These are phyloP conservation scores for Miichthys miiuy DNA, from an alignment of 2,797 vertebrate species.

Conservation along the genomic window DNA sequence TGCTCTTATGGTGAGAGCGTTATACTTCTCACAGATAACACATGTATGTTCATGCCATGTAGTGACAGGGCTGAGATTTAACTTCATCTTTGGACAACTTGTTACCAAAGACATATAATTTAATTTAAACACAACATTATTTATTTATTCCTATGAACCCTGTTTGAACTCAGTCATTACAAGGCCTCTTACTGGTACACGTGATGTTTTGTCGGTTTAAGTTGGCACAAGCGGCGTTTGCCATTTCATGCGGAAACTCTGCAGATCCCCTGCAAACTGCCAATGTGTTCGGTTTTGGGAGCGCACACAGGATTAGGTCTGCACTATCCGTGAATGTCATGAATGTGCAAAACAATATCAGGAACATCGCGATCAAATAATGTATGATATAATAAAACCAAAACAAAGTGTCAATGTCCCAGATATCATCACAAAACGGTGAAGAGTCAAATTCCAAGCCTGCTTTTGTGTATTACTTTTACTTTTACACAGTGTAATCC, in stretches of 20 bases:
- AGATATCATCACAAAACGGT: neutral
- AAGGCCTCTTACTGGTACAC: neutral
- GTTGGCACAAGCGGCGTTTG: neutral
- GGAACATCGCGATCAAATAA: neutral
- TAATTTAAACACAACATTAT: too few species aligned
- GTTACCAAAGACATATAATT: neutral
- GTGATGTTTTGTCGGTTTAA: slow-evolving; percentile 4
- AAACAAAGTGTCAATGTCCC: neutral
- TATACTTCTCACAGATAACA: neutral
- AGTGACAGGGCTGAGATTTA: neutral
- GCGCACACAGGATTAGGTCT: neutral
- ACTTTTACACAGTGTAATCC: neutral
- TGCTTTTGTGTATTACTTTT: neutral
- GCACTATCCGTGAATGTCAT: neutral
- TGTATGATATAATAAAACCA: neutral
- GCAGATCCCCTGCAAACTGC: slow-evolving; percentile 1
- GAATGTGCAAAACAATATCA: neutral
- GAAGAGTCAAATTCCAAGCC: neutral
- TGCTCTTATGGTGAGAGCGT: neutral
- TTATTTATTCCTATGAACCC: neutral
- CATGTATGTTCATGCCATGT: neutral
- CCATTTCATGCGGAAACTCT: slow-evolving; percentile 19
- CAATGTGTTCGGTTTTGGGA: slow-evolving; percentile 12
- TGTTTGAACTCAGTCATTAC: neutral
- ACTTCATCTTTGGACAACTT: neutral